Evolutionary conservation across 2,888 invertebrate genomes (phyloP).

Genomic region (Eristalis tenax): DNA sequence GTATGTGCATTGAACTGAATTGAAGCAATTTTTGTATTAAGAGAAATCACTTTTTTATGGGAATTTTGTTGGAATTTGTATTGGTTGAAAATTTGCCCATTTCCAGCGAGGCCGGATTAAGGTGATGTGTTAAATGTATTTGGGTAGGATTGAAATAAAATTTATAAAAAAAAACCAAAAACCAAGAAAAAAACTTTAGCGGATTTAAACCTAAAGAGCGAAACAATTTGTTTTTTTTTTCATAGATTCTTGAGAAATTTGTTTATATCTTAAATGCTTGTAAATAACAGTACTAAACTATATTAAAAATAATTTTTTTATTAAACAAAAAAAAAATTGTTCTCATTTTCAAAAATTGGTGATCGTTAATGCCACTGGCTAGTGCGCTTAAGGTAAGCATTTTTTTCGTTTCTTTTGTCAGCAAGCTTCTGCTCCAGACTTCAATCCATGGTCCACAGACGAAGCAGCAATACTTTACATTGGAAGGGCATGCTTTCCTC

Average conservation of each 20-base stretch:
- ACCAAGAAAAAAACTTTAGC: not conserved
- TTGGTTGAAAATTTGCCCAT: slow-evolving; percentile 3
- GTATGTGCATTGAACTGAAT: slow-evolving; percentile 70
- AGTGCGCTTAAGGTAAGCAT: not conserved
- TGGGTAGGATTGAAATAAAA: not conserved
- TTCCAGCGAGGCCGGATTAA: slow-evolving; percentile 35
- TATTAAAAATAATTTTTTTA: slow-evolving; percentile 69
- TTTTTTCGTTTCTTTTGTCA: not conserved
- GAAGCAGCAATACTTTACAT: too few relatives aligned
- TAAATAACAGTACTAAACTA: slow-evolving; percentile 66
- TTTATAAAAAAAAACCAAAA: not conserved
- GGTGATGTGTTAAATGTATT: slow-evolving; percentile 48
- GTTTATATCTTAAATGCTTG: slow-evolving; percentile 67
- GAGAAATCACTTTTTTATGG: not conserved
- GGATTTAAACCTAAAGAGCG: slow-evolving; percentile 8
- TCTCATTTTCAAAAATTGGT: not conserved
- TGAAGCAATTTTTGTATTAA: slow-evolving; percentile 61
- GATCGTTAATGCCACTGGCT: not conserved
- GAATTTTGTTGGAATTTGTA: slow-evolving; percentile 49
- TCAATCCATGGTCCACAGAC: too few relatives aligned
- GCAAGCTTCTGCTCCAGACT: too few relatives aligned
- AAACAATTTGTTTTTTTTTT: slow-evolving; percentile 49
- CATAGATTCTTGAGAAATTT: slow-evolving; percentile 66
- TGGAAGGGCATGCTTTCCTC: too few relatives aligned
- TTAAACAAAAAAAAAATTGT: slow-evolving; percentile 38